phyloP scores from a whole-genome alignment of 2,113 vertebrate species.

The Salvelinus sp. region DNA sequence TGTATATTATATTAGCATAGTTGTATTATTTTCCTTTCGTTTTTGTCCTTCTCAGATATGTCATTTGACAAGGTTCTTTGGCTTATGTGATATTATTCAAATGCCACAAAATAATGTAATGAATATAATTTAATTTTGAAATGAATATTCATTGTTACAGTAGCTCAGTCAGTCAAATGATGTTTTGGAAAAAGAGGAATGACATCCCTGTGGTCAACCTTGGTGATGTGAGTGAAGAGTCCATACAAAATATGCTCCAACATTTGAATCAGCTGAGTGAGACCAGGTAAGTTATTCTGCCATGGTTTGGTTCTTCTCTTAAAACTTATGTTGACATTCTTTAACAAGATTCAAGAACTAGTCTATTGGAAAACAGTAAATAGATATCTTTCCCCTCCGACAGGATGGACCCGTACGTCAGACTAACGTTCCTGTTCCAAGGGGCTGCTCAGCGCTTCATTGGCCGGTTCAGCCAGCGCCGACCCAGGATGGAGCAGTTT shows the following conservation, averaged over 20 bases:
- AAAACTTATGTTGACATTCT: no score
- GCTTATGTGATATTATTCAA: no score
- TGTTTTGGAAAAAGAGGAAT: background rate
- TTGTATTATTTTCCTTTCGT: no score
- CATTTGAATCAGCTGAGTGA: background rate
- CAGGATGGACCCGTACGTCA: background rate
- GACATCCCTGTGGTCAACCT: background rate
- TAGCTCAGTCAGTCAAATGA: background rate
- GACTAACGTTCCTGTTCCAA: background rate
- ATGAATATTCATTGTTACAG: no score
- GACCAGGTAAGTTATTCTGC: background rate
- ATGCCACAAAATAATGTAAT: no score
- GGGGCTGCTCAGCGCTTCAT: background rate
- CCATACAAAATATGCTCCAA: background rate
- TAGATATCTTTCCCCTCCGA: background rate
- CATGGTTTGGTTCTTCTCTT: background rate
- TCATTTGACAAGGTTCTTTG: no score
- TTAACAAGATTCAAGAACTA: no score
- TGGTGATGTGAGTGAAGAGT: background rate
- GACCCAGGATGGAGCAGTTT: conserved; percentile 44
- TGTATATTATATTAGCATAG: no score
- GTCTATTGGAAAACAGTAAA: background rate
- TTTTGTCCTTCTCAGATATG: no score
- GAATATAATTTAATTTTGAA: no score
- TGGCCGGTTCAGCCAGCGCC: background rate